phyloP scores from a whole-genome alignment of 2,113 vertebrate genomes.

The Thamnaconus septentrionalis region DNA sequence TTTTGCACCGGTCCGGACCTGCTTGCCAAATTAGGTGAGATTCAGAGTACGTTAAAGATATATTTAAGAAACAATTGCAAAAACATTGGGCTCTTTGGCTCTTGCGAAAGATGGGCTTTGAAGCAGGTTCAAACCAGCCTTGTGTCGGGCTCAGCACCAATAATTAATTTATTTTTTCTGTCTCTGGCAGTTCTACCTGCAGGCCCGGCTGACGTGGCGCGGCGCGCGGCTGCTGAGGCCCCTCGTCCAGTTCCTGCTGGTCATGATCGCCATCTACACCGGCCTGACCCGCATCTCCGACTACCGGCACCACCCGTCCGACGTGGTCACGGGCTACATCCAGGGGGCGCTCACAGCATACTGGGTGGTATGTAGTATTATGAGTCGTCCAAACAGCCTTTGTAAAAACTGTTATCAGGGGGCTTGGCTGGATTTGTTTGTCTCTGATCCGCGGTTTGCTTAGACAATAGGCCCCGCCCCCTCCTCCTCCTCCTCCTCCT shows the following conservation, averaged over 20 bases:
- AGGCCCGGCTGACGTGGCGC: constrained; percentile 77
- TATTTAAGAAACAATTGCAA: too few species aligned
- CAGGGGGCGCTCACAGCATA: constrained; percentile 82
- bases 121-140: too few species aligned
- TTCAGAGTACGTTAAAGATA: too few species aligned
- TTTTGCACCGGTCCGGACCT: too few species aligned
- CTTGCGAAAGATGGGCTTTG: too few species aligned
- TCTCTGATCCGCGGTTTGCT: constrained; percentile 20
- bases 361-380: constrained; percentile 77
- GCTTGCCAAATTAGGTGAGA: too few species aligned
- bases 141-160: not conserved
- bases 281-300: constrained; percentile 79
- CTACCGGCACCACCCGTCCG: constrained; percentile 78
- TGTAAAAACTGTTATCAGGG: constrained; percentile 30
- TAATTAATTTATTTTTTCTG: not conserved
- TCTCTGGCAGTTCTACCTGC: constrained; percentile 78
- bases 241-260: constrained; percentile 78
- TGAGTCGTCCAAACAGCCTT: not conserved
- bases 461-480: constrained; percentile 25
- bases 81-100: too few species aligned
- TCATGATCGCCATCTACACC: constrained; percentile 80
- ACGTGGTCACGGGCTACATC: constrained; percentile 76
- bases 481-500: constrained; percentile 6
- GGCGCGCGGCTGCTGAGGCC: constrained; percentile 77
- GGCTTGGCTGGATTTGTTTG: constrained; percentile 27